phyloP scores from a whole-genome alignment of 1,140 invertebrate species.

The Cotesia typhae region DNA sequence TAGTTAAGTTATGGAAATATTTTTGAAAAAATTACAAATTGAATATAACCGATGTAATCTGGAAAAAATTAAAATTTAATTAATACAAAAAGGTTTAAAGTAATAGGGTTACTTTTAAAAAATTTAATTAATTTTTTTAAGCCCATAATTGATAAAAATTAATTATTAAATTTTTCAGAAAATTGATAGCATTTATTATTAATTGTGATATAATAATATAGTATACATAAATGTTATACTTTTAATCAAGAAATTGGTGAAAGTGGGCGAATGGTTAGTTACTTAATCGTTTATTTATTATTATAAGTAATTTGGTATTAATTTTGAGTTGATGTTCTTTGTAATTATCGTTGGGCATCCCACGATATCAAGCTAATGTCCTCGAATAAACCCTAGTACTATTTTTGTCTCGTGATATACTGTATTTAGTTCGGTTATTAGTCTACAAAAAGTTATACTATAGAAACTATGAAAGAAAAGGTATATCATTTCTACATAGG shows the following conservation, averaged over 20 bases:
- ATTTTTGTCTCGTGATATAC: neutral
- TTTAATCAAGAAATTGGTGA: neutral
- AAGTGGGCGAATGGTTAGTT: neutral
- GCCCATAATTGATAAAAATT: too few relatives aligned
- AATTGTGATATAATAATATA: too few relatives aligned
- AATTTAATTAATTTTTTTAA: too few relatives aligned
- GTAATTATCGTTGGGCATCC: neutral
- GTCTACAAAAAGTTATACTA: neutral
- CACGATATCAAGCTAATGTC: neutral
- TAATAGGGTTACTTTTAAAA: too few relatives aligned
- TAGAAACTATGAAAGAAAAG: neutral
- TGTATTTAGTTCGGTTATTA: constrained; percentile 7
- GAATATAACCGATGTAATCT: too few relatives aligned
- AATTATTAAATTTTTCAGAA: too few relatives aligned
- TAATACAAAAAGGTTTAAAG: too few relatives aligned
- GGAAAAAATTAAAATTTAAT: too few relatives aligned
- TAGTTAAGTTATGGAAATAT: too few relatives aligned
- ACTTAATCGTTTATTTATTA: neutral
- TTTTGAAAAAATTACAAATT: too few relatives aligned
- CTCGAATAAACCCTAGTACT: constrained; percentile 6
- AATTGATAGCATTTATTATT: too few relatives aligned
- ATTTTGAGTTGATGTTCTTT: neutral
- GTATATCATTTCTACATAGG: neutral
- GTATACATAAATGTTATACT: too few relatives aligned
- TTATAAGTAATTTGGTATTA: neutral